phyloP scores from a whole-genome alignment of 2,797 vertebrate species.

The Todus mexicanus region DNA sequence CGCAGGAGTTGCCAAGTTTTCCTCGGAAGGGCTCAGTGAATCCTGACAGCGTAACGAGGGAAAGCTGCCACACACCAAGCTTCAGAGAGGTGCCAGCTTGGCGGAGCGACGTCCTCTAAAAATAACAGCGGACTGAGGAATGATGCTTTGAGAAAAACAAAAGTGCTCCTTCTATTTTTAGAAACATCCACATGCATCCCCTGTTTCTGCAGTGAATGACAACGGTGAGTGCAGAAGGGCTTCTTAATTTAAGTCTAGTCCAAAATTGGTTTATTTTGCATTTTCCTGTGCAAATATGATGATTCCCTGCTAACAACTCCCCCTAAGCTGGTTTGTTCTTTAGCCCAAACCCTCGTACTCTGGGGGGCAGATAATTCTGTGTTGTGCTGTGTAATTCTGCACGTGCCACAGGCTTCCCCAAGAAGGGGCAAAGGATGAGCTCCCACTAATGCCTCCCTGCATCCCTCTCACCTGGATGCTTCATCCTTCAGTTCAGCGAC shows the following conservation, averaged over 20 bases:
- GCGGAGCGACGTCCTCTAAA: background rate
- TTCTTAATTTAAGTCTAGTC: background rate
- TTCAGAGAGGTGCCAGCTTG: background rate
- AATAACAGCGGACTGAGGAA: background rate
- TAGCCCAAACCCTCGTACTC: background rate
- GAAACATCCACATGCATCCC: background rate
- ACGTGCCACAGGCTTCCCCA: rapidly evolving
- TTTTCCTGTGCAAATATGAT: background rate
- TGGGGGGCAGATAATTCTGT: background rate
- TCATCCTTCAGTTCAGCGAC: background rate
- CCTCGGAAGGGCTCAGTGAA: background rate
- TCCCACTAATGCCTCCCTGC: background rate
- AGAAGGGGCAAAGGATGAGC: background rate
- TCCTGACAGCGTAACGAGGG: background rate
- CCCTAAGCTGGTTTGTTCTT: background rate
- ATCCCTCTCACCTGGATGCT: background rate
- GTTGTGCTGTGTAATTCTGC: background rate
- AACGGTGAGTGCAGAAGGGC: rapidly evolving
- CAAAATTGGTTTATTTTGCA: background rate
- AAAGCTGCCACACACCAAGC: background rate
- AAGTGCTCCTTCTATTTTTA: background rate
- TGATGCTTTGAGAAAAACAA: background rate
- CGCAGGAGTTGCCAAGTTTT: background rate
- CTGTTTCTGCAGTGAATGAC: background rate
- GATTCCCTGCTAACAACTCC: background rate